phyloP scores from a whole-genome alignment of 2,797 vertebrate genomes.

The Nannoperca australis region DNA sequence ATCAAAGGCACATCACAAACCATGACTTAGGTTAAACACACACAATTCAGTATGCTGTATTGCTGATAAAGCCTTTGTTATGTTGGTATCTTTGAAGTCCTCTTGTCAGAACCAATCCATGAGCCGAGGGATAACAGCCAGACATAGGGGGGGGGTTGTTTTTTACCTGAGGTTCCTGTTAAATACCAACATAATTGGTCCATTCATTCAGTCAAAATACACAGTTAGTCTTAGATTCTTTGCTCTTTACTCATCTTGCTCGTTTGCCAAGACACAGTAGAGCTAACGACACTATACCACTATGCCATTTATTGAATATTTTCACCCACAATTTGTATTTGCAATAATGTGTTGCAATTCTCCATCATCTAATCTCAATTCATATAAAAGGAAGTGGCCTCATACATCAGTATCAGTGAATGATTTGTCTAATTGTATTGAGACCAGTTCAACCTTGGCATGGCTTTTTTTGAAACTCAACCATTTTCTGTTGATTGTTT shows the following conservation, averaged over 20 bases:
- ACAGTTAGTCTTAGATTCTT: conserved; percentile 20
- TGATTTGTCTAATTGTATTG: conserved; percentile 1
- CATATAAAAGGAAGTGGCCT: not conserved
- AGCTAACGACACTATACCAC: not conserved
- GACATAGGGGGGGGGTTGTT: conserved; percentile 25
- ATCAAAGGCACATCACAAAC: conserved; percentile 66
- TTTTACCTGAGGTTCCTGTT: conserved; percentile 33
- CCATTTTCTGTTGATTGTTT: conserved; percentile 11
- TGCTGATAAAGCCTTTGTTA: conserved; percentile 53
- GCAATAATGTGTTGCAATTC: not conserved
- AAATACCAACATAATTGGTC: conserved; percentile 40
- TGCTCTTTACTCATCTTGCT: conserved; percentile 5
- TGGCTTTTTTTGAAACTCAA: not conserved
- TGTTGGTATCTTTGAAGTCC: conserved; percentile 57
- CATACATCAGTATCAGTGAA: not conserved
- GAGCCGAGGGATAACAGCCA: conserved; percentile 25
- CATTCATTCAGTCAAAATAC: conserved; percentile 40
- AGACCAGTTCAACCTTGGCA: conserved; percentile 7
- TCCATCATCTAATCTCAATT: not conserved
- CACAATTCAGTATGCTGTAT: conserved; percentile 38
- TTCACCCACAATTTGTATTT: not conserved
- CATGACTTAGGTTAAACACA: conserved; percentile 55
- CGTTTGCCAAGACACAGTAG: not conserved
- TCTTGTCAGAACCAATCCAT: conserved; percentile 28
- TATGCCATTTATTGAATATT: not conserved